phyloP scores from a whole-genome alignment of 2,113 vertebrate species.

The Nestor notabilis region DNA sequence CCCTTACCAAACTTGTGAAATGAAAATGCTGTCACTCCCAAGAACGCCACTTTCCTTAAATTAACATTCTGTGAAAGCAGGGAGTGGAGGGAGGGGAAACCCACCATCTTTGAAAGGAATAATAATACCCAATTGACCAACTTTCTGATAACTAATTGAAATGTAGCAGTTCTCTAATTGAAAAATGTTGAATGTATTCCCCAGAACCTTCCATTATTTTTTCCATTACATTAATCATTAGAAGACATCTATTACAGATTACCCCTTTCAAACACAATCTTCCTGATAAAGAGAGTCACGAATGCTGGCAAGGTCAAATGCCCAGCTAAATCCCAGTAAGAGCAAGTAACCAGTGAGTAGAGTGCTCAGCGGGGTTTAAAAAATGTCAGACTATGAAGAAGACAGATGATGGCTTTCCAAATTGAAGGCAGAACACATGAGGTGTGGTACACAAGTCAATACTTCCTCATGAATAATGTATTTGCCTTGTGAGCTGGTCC shows the following conservation, averaged over 20 bases:
- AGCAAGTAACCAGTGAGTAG: neutral
- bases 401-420: conserved; percentile 43
- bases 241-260: neutral
- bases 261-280: conserved; percentile 19
- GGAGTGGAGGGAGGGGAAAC: neutral
- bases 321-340: neutral
- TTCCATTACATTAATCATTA: conserved; percentile 41
- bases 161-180: conserved; percentile 12
- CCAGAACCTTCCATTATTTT: conserved; percentile 12
- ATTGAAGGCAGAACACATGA: conserved; percentile 20
- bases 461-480: conserved; percentile 9
- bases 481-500: neutral
- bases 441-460: conserved; percentile 17
- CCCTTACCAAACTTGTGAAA: neutral
- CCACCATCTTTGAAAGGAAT: neutral
- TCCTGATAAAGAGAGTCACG: neutral
- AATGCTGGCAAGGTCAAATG: conserved; percentile 38
- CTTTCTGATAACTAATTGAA: conserved; percentile 46
- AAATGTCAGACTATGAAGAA: neutral
- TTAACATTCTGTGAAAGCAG: neutral
- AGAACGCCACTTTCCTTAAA: neutral
- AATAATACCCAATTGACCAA: neutral
- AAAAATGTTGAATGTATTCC: conserved; percentile 1
- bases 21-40: neutral
- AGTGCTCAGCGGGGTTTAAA: neutral